Evolutionary conservation across 1,140 invertebrate species (phyloP).

Genomic region (Meloidogyne exigua): DNA sequence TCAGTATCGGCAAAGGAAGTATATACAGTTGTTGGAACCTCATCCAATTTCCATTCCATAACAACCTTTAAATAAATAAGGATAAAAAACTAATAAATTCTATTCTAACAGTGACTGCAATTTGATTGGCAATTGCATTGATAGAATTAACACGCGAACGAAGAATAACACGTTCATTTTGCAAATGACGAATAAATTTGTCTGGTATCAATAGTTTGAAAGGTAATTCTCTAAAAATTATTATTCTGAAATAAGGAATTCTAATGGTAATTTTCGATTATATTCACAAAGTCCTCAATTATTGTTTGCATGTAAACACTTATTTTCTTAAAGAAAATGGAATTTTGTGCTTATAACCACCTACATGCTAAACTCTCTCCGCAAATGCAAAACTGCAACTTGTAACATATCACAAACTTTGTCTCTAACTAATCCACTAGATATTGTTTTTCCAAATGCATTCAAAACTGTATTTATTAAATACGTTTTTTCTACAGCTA

Average conservation of each 20-base stretch:
- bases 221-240: constrained; percentile 51
- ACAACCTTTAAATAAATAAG: constrained; percentile 5
- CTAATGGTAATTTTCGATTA: too few relatives aligned
- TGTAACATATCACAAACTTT: constrained; percentile 32
- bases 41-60: constrained; percentile 47
- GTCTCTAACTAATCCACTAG: constrained; percentile 26
- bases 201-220: constrained; percentile 40
- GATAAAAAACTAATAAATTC: background rate
- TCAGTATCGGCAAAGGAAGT: constrained; percentile 6
- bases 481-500: background rate
- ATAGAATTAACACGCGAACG: constrained; percentile 43
- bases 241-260: background rate
- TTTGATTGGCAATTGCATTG: constrained; percentile 45
- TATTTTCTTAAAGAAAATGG: too few relatives aligned
- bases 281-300: too few relatives aligned
- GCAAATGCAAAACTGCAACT: constrained; percentile 31
- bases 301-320: too few relatives aligned
- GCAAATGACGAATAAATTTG: constrained; percentile 49
- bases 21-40: background rate
- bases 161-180: constrained; percentile 39
- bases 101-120: constrained; percentile 42
- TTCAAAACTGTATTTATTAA: constrained; percentile 22
- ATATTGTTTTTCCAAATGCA: background rate
- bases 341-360: background rate
- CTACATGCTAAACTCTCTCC: constrained; percentile 43